Conservation (phyloP, 2,888 invertebrate species). For the Dioctria linearis region DNA sequence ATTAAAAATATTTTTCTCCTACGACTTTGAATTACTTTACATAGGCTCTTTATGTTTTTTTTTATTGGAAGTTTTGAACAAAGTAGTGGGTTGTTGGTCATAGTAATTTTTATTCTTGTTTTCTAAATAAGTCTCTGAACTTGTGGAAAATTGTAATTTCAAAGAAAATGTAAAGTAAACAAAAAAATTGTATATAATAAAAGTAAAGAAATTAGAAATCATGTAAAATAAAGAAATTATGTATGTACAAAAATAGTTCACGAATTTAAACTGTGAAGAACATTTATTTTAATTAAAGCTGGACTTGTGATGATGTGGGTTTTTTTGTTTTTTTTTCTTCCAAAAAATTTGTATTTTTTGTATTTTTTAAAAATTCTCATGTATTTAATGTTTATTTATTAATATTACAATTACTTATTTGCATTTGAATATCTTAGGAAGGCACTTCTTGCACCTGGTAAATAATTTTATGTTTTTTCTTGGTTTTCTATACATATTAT, state of each 20-base stretch:
- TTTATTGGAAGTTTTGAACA: not conserved
- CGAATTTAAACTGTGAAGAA: not conserved
- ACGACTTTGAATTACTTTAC: constrained; percentile 8
- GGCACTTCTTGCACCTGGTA: constrained; percentile 51
- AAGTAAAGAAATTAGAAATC: not conserved
- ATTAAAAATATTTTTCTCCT: constrained; percentile 40
- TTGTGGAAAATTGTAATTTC: too few relatives aligned
- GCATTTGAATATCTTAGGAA: constrained; percentile 45
- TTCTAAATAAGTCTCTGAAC: too few relatives aligned
- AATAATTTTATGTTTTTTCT: constrained; percentile 43
- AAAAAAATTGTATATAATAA: not conserved
- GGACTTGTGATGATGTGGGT: not conserved
- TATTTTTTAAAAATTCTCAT: not conserved
- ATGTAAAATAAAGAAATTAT: not conserved
- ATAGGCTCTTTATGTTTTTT: not conserved
- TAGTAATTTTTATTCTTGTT: too few relatives aligned
- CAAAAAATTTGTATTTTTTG: constrained; percentile 17
- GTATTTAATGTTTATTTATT: constrained; percentile 8
- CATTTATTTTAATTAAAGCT: not conserved
- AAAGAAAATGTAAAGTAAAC: not conserved
- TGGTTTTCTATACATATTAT: not conserved
- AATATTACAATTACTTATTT: constrained; percentile 46
- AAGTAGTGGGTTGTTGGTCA: not conserved
- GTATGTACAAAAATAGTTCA: not conserved
- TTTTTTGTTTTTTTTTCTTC: not conserved